A percentile compares a stretch with the other conserved stretches of the same genome.
These are phyloP conservation scores for Aphelocoma californica DNA, from an alignment of 2,797 vertebrate genomes.

Conservation along the genomic window DNA sequence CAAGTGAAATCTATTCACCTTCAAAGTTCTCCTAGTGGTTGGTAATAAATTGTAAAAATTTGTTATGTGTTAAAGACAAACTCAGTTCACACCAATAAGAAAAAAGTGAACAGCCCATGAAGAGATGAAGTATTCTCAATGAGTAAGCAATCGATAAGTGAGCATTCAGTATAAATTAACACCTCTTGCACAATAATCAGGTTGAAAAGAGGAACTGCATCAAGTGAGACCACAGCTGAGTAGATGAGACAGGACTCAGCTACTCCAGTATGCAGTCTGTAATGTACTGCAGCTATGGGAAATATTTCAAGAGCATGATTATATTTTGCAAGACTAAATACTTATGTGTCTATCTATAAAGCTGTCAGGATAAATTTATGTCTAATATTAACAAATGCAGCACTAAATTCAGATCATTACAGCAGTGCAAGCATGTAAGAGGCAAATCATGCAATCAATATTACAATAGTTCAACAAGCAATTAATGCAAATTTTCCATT, in stretches of 20 bases:
- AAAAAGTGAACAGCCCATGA: background rate
- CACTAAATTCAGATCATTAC: slow-evolving; percentile 69
- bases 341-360: slow-evolving; percentile 64
- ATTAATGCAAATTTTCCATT: slow-evolving; percentile 61
- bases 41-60: slow-evolving; percentile 32
- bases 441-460: slow-evolving; percentile 57
- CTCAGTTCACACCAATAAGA: slow-evolving; percentile 10
- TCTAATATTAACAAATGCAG: slow-evolving; percentile 66
- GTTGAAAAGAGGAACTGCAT: slow-evolving; percentile 17
- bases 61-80: slow-evolving; percentile 32
- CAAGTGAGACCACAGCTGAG: background rate
- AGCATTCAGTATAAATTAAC: slow-evolving; percentile 40
- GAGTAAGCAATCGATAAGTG: slow-evolving; percentile 8
- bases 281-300: slow-evolving; percentile 36
- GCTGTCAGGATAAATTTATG: slow-evolving; percentile 66
- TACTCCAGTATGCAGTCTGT: slow-evolving; percentile 1
- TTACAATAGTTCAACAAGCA: slow-evolving; percentile 44
- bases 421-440: slow-evolving; percentile 40
- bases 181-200: slow-evolving; percentile 4
- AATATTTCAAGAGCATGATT: slow-evolving; percentile 65
- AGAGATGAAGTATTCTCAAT: slow-evolving; percentile 14
- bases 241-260: slow-evolving; percentile 16
- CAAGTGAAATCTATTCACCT: slow-evolving; percentile 28
- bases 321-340: slow-evolving; percentile 70
- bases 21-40: slow-evolving; percentile 23